Conservation (phyloP, 2,113 vertebrate genomes). For the Lonchura striata region DNA sequence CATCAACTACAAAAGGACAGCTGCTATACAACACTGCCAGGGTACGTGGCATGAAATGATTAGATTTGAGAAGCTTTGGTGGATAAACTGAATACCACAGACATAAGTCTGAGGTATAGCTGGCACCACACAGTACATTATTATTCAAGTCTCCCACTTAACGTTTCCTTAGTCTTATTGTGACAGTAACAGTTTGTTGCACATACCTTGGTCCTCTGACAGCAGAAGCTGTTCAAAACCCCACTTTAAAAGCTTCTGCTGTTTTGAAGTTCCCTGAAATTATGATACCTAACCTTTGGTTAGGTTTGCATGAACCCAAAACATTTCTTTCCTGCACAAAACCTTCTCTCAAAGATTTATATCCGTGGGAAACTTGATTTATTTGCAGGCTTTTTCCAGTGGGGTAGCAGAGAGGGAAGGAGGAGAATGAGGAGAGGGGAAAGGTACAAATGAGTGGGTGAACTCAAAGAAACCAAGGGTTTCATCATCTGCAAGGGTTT, state of each 20-base stretch:
- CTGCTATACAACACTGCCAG: slow-evolving; percentile 32
- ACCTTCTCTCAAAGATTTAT: neutral
- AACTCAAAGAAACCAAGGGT: neutral
- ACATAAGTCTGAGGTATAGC: slow-evolving; percentile 59
- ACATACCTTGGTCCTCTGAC: neutral
- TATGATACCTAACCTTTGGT: neutral
- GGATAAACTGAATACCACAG: slow-evolving; percentile 66
- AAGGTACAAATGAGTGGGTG: neutral
- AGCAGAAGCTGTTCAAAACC: slow-evolving; percentile 4
- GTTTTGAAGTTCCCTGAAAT: slow-evolving; percentile 1
- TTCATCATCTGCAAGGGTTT: neutral
- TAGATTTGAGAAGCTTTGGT: slow-evolving; percentile 39
- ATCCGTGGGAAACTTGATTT: slow-evolving; percentile 20
- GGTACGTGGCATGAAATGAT: slow-evolving; percentile 25
- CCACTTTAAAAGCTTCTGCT: neutral
- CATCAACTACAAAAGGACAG: slow-evolving; percentile 50
- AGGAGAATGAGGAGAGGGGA: neutral
- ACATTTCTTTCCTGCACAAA: neutral
- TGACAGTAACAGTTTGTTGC: slow-evolving; percentile 46
- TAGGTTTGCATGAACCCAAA: neutral
- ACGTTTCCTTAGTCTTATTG: neutral
- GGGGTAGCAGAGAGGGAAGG: neutral
- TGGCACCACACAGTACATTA: slow-evolving; percentile 10
- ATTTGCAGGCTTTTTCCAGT: neutral
- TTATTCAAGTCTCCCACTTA: slow-evolving; percentile 57